Base-by-base conservation (phyloP, 2,113 vertebrate genomes). In the Alexandromys fortis region DNA sequence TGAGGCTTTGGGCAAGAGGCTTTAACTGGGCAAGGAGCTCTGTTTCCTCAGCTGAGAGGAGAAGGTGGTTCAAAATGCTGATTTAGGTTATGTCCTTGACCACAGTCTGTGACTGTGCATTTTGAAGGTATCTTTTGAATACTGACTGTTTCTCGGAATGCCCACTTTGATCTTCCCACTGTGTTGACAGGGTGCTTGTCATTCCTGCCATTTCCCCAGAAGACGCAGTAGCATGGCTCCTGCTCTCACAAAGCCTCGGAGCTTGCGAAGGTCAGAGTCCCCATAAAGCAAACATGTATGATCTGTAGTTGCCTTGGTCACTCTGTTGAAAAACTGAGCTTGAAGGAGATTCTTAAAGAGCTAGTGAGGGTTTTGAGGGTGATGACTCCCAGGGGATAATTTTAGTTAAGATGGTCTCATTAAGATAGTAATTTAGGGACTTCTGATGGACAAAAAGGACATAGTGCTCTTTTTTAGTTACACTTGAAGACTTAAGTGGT, bases 381-480 rank as follows among this genome's bases (percentile, higher is more conserved):
- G 30, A 45, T 21, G 38, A 72, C 42, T 95, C 67, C 89, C 73
- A 47, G 45, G n/a, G 63, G 78, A 82, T 78, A 83, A 72, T 92
- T 42, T 82, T 85, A 91, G 94, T 92, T 68, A 82, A 89, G 49
- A 68, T 45, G 97, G 77, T 93, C 94, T 78, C 2, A 58, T 89
- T 8, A n/a, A 67, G 92, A 91, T 58, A 92, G 87, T 91, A 82
- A 94, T 95, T 96, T 68, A 45, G 42, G 89, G 92, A 35, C 91
- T 89, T 94, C 86, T 96, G 96, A 96, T 90, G 89, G 91, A 79
- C 2, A 42, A 72, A 95, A 97, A 97, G 85, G 90, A 95, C 75
- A 21, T 22, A 17, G 4, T 94, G 68, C 73, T 96, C 26, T 96
- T 89, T 75, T 96, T 95, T 81, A 70, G 65, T 89, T 89, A 63